A percentile compares a stretch with the other conserved stretches of the same genome.
Conservation (phyloP, 2,797 vertebrate species). For the Petrocephalus schoutedeni region DNA sequence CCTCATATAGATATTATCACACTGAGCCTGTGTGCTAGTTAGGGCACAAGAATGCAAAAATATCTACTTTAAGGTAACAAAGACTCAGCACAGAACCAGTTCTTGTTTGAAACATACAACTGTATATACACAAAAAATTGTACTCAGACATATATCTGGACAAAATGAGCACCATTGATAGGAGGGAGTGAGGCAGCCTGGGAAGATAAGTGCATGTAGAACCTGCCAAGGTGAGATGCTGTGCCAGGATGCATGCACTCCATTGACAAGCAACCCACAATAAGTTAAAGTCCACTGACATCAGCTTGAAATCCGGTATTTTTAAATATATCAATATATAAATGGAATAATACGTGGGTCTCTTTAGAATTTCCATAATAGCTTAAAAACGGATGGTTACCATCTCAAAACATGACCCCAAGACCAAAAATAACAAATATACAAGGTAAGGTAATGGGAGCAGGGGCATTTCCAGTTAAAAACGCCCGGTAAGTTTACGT, state of each 20-base stretch:
- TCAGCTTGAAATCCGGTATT: conserved; percentile 37
- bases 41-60: not conserved
- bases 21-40: not conserved
- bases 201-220: conserved; percentile 38
- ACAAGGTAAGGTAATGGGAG: conserved; percentile 29
- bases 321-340: conserved; percentile 49
- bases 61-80: not conserved
- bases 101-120: conserved; percentile 22
- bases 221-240: conserved; percentile 25
- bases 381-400: conserved; percentile 44
- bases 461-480: conserved; percentile 39
- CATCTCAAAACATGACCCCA: conserved; percentile 29
- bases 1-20: not conserved
- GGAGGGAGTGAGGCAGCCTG: conserved; percentile 28
- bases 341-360: conserved; percentile 29
- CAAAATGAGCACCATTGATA: conserved; percentile 35
- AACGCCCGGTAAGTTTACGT: conserved; percentile 21
- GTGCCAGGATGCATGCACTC: conserved; percentile 22
- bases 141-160: conserved; percentile 30
- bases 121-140: conserved; percentile 20
- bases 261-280: conserved; percentile 45
- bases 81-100: conserved; percentile 14
- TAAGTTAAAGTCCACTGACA: conserved; percentile 53
- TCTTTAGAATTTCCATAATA: conserved; percentile 42
- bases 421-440: conserved; percentile 31